phyloP scores from a whole-genome alignment of 2,888 invertebrate genomes.

The Trissoscelio sp. region DNA sequence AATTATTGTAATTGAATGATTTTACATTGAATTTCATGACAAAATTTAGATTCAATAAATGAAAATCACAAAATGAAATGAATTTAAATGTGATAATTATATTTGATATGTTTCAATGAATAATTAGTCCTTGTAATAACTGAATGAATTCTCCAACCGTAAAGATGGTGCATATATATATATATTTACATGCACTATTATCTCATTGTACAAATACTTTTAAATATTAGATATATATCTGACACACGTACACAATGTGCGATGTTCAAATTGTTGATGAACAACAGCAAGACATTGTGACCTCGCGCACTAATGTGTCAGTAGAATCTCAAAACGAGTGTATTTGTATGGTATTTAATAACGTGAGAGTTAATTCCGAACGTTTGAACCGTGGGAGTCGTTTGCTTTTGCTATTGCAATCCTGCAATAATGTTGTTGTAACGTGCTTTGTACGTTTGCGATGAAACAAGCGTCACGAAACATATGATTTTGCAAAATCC shows the following conservation, averaged over 20 bases:
- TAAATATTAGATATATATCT: slow-evolving; percentile 37
- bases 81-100: background rate
- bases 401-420: slow-evolving; percentile 68
- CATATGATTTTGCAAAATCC: background rate
- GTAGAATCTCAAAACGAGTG: slow-evolving; percentile 72
- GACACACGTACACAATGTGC: slow-evolving; percentile 37
- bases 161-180: too few relatives aligned
- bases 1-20: background rate
- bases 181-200: slow-evolving; percentile 41
- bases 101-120: background rate
- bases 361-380: slow-evolving; percentile 72
- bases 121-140: slow-evolving; percentile 16
- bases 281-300: slow-evolving; percentile 42
- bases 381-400: slow-evolving; percentile 73
- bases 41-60: too few relatives aligned
- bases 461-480: slow-evolving; percentile 5
- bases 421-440: slow-evolving; percentile 36
- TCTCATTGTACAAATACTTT: slow-evolving; percentile 25
- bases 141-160: slow-evolving; percentile 27
- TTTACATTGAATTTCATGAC: background rate
- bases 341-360: slow-evolving; percentile 77
- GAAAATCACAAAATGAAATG: background rate
- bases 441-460: slow-evolving; percentile 39
- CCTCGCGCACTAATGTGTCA: slow-evolving; percentile 59
- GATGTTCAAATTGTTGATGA: slow-evolving; percentile 54